Evolutionary conservation across 1,140 invertebrate species (phyloP).

Genomic region (Drosophila sp.): DNA sequence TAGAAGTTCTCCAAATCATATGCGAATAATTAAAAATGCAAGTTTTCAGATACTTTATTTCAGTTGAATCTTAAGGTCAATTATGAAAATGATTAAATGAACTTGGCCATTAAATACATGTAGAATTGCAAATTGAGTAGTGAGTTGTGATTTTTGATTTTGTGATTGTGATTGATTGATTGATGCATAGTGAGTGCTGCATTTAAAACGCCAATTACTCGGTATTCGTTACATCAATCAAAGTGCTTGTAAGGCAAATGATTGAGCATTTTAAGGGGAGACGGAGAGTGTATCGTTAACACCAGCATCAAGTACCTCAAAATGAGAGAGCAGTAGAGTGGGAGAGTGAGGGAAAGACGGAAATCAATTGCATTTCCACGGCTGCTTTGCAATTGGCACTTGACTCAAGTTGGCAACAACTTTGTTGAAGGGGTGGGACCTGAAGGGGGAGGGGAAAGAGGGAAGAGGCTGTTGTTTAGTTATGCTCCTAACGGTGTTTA

Average conservation of each 20-base stretch:
- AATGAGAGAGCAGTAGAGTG: not conserved
- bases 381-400: conserved; percentile 51
- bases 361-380: conserved; percentile 33
- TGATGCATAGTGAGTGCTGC: conserved; percentile 11
- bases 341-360: not conserved
- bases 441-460: too few relatives aligned
- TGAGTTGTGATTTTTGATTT: not conserved
- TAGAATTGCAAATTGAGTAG: not conserved
- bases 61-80: too few relatives aligned
- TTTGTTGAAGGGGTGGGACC: conserved; percentile 20
- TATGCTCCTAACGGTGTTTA: conserved; percentile 32
- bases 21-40: not conserved
- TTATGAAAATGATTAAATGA: too few relatives aligned
- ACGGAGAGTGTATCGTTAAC: not conserved
- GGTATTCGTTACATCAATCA: conserved; percentile 13
- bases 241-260: not conserved
- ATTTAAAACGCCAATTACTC: conserved; percentile 24
- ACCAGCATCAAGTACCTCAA: conserved; percentile 28
- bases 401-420: conserved; percentile 32
- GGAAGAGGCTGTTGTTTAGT: not conserved
- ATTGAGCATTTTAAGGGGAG: not conserved
- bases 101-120: not conserved
- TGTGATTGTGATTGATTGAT: not conserved
- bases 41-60: too few relatives aligned
- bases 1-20: too few relatives aligned